These are phyloP conservation scores for Polyommatus icarus DNA, from an alignment of 2,888 invertebrate genomes.

Conservation along the genomic window DNA sequence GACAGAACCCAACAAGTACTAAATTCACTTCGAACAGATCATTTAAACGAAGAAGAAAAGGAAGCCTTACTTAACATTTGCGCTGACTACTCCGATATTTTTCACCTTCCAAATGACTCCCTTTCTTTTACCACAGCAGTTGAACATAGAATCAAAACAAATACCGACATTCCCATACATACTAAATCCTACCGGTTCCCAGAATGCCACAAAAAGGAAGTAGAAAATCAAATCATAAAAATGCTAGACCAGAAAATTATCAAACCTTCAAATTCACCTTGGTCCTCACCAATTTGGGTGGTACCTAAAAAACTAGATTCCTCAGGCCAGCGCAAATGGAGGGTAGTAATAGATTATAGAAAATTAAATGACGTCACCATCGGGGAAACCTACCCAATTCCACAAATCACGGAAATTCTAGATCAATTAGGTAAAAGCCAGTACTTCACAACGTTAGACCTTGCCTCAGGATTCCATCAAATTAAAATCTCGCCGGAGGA, in stretches of 20 bases:
- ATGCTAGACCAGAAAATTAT: too few species aligned
- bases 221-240: too few species aligned
- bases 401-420: not conserved
- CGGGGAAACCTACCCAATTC: not conserved
- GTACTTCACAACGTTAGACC: not conserved
- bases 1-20: not conserved
- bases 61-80: slow-evolving; percentile 8
- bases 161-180: too few species aligned
- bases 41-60: not conserved
- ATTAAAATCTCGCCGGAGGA: not conserved
- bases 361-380: not conserved
- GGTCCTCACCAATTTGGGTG: too few species aligned
- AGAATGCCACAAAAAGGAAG: too few species aligned
- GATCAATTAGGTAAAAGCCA: not conserved
- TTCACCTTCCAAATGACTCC: not conserved
- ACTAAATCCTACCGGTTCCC: too few species aligned
- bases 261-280: too few species aligned
- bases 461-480: not conserved
- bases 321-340: too few species aligned
- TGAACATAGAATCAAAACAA: too few species aligned
- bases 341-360: too few species aligned
- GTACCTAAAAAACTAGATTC: too few species aligned
- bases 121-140: too few species aligned
- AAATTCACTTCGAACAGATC: not conserved
- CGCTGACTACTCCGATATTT: slow-evolving; percentile 3